A percentile compares a stretch with the other conserved stretches of the same genome.
phyloP scores from a whole-genome alignment of 2,888 invertebrate genomes.

The Pardosa pseudoannulata region DNA sequence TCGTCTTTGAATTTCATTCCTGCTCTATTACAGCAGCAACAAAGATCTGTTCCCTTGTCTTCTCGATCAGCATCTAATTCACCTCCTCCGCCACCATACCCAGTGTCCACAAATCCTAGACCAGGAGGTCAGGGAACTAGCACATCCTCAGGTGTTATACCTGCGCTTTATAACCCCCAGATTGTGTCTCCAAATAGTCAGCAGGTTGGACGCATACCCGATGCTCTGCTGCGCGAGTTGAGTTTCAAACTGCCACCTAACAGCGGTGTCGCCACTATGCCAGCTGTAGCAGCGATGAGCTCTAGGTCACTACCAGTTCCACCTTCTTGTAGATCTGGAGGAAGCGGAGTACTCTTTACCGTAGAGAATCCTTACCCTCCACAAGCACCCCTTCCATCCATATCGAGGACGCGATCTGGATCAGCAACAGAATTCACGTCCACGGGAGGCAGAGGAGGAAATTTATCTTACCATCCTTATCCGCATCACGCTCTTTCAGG shows the following conservation, averaged over 20 bases:
- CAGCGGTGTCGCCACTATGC: constrained; percentile 21
- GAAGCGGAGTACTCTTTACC: constrained; percentile 60
- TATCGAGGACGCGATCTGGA: constrained; percentile 55
- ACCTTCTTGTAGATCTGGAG: constrained; percentile 56
- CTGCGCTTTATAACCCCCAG: constrained; percentile 66
- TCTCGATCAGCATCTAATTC: constrained; percentile 56
- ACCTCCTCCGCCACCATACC: constrained; percentile 62
- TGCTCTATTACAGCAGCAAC: constrained; percentile 58
- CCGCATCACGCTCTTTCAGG: constrained; percentile 58
- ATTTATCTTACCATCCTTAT: constrained; percentile 34
- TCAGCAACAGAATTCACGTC: constrained; percentile 55
- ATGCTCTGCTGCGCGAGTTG: constrained; percentile 52
- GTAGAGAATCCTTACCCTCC: constrained; percentile 62
- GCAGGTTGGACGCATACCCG: constrained; percentile 49
- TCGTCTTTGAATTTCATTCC: constrained; percentile 69
- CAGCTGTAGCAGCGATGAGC: constrained; percentile 56
- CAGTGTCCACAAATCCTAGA: constrained; percentile 30
- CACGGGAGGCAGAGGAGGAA: neutral
- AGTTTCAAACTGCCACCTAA: constrained; percentile 56
- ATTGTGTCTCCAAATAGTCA: constrained; percentile 41
- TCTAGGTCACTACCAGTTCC: constrained; percentile 67
- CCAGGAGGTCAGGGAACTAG: constrained; percentile 21
- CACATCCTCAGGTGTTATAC: constrained; percentile 28
- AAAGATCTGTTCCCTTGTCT: constrained; percentile 27
- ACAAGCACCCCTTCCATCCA: constrained; percentile 41